phyloP scores from a whole-genome alignment of 2,888 invertebrate genomes.

The Rutpela maculata region DNA sequence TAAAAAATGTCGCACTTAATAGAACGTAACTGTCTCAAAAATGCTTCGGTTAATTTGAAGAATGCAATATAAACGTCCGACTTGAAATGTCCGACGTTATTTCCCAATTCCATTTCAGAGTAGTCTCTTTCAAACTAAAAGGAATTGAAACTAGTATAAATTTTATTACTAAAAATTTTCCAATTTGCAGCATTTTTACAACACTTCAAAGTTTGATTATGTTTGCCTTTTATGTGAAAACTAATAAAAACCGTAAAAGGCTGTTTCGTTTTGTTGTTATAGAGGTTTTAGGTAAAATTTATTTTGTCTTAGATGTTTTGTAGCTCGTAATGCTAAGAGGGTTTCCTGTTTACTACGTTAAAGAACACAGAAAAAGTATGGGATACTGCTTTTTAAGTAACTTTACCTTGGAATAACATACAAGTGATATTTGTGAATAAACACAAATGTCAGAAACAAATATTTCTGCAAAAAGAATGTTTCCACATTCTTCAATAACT shows the following conservation, averaged over 20 bases:
- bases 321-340: slow-evolving; percentile 29
- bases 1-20: not conserved
- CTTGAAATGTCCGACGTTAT: slow-evolving; percentile 54
- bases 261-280: slow-evolving; percentile 6
- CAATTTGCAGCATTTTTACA: slow-evolving; percentile 18
- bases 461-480: no score
- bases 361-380: not conserved
- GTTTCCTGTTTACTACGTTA: slow-evolving; percentile 30
- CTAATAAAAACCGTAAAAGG: not conserved
- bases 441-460: not conserved
- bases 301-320: slow-evolving; percentile 13
- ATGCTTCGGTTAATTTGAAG: slow-evolving; percentile 26
- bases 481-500: no score
- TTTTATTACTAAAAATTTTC: slow-evolving; percentile 46
- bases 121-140: not conserved
- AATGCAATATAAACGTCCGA: slow-evolving; percentile 59
- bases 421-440: not conserved
- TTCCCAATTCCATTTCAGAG: slow-evolving; percentile 6
- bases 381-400: not conserved
- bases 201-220: not conserved
- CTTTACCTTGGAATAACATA: not conserved
- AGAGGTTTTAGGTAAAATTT: slow-evolving; percentile 16
- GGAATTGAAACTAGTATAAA: slow-evolving; percentile 47
- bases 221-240: slow-evolving; percentile 10
- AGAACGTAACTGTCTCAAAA: not conserved